These are phyloP conservation scores for Lethenteron camtschaticum DNA, from an alignment of 2,113 vertebrate species.

Conservation along the genomic window DNA sequence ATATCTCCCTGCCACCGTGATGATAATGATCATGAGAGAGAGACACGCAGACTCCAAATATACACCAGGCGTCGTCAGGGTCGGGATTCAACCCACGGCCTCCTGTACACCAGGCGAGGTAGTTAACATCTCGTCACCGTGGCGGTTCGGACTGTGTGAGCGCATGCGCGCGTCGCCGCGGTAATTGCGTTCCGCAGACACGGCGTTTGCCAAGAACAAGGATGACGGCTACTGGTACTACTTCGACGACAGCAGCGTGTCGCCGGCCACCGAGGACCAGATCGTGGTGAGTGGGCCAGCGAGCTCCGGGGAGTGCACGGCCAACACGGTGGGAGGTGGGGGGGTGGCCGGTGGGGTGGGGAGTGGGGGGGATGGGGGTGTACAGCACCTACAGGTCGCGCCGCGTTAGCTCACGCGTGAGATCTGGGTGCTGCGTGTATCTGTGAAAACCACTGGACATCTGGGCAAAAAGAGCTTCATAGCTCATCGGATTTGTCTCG, in stretches of 20 bases:
- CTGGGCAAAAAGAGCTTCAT: not conserved
- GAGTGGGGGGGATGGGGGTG: not conserved
- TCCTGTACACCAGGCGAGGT: no score
- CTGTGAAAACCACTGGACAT: not conserved
- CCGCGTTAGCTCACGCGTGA: not conserved
- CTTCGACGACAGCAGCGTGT: slow-evolving; percentile 83
- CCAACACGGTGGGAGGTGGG: not conserved
- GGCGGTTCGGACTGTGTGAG: no score
- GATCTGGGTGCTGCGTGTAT: not conserved
- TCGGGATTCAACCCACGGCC: no score
- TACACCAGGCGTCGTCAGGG: no score
- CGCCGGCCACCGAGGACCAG: slow-evolving; percentile 66
- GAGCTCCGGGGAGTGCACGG: not conserved
- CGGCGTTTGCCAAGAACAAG: slow-evolving; percentile 75
- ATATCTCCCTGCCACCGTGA: no score
- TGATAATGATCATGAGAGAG: no score
- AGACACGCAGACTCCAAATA: no score
- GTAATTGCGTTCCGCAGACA: slow-evolving; percentile 60
- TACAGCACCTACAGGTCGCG: not conserved
- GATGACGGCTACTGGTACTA: slow-evolving; percentile 68
- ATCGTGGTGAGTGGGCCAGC: slow-evolving; percentile 53
- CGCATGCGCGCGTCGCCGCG: slow-evolving; percentile 48
- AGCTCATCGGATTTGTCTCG: no score
- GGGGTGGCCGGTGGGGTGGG: not conserved
- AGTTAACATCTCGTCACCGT: no score